Evolutionary conservation across 1,140 invertebrate species (phyloP), one percentile per base, ranked within the genome.

Genomic region (Temnothorax longispinosus): DNA sequence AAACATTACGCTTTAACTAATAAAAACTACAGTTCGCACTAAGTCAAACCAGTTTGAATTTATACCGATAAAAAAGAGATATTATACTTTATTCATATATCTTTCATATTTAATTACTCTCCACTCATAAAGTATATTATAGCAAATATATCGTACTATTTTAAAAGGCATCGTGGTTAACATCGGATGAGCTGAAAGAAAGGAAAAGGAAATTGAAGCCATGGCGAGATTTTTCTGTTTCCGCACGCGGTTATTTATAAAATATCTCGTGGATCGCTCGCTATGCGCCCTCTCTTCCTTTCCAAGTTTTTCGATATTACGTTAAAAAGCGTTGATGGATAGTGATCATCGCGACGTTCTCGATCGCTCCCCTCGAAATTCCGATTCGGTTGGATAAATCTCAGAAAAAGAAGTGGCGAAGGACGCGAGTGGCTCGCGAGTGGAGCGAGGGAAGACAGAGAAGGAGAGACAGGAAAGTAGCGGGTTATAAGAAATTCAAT

Each of bases 401-500:
- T 21, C n/a, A 76, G 82, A 87, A 69, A 54, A 86, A 71, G 38
- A 84, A 62, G 56, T 54, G 41, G 27, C 80, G 52, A 74, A 74
- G 58, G 56, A 38, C 65, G 50, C 67, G 80, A 72, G 69, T 35
- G 15, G 13, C 71, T 62, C 44, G 52, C 44, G 11, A 13, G 47
- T 0, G 8, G 10, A 15, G 56, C 6, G 32, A 32, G 13, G n/a
- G 71, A 50, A 65, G 50, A 47, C 8, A 56, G 47, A 78, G 58
- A 58, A 10, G 21, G 3, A n/a, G 8, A 32, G 50, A 58, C 21
- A 47, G 52, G 58, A 88, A 64, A 80, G 86, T 77, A 88, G 78
- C 58, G 65, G 58, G 65, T 80, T 85, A 90, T 90, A 91, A 92
- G 91, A 91, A 92, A 92, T 92, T 92, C 91, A 92, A 92, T 92